Evolutionary conservation across 2,113 vertebrate genomes (phyloP).

Genomic region (Dipodomys spectabilis): DNA sequence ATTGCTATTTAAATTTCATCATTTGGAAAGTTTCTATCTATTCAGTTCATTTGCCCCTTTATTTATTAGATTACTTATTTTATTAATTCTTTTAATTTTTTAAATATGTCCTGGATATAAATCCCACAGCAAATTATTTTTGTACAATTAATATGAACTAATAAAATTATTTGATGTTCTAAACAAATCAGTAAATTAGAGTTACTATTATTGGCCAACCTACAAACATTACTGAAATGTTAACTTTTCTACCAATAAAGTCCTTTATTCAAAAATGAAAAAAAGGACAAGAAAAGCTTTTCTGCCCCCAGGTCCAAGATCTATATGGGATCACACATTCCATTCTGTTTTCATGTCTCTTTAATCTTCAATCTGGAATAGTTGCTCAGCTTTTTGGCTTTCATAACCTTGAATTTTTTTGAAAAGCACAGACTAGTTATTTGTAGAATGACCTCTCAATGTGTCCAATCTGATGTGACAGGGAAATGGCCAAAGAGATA

Average conservation of each 20-base stretch:
- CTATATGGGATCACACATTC: background rate
- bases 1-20: background rate
- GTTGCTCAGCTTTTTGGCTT: conserved; percentile 7
- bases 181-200: conserved; percentile 47
- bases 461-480: background rate
- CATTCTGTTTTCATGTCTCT: background rate
- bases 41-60: background rate
- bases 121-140: background rate
- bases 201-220: conserved; percentile 6
- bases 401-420: conserved; percentile 43
- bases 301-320: background rate
- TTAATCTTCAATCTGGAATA: conserved; percentile 40
- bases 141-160: background rate
- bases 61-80: background rate
- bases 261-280: background rate
- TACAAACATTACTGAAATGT: conserved; percentile 26
- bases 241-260: conserved; percentile 1
- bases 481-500: background rate
- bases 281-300: background rate
- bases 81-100: background rate
- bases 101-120: background rate
- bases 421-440: conserved; percentile 10
- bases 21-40: background rate
- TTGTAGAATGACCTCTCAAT: conserved; percentile 30
- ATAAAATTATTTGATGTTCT: background rate